Evolutionary conservation across 2,113 vertebrate species (phyloP).

Genomic region (Dromas ardeola): DNA sequence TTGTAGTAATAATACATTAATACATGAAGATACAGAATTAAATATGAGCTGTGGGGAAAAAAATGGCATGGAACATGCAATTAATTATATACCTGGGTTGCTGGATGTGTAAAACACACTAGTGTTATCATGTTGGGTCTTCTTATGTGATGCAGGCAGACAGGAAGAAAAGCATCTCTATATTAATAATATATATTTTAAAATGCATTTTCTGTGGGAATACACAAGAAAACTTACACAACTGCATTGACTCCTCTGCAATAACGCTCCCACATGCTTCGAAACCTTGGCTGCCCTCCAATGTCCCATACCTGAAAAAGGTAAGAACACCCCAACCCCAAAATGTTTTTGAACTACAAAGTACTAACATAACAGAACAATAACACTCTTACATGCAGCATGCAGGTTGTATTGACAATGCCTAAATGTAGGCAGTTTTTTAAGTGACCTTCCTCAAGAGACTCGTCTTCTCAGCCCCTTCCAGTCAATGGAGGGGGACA

Average conservation of each 20-base stretch:
- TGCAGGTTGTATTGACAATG: neutral
- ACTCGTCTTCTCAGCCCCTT: neutral
- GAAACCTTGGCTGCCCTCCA: conserved; percentile 74
- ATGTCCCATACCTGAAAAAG: conserved; percentile 72
- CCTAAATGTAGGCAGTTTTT: neutral
- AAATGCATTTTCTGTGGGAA: neutral
- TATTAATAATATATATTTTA: neutral
- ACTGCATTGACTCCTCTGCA: conserved; percentile 79
- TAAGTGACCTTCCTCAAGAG: neutral
- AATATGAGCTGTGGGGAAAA: neutral
- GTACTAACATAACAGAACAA: neutral
- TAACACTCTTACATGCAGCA: neutral
- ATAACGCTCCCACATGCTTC: conserved; percentile 77
- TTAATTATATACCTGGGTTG: neutral
- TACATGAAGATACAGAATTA: neutral
- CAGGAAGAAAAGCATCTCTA: neutral
- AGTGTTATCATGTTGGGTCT: neutral
- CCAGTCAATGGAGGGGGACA: neutral
- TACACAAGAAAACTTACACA: conserved; percentile 69
- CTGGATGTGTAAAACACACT: neutral
- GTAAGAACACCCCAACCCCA: neutral
- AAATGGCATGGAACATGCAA: neutral
- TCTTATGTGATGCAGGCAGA: neutral
- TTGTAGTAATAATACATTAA: too few species aligned
- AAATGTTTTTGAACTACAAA: neutral